Percentiles rank a stretch among this genome's conserved stretches.
Conservation (phyloP, 1,140 invertebrate genomes). For the Bombus superbus region DNA sequence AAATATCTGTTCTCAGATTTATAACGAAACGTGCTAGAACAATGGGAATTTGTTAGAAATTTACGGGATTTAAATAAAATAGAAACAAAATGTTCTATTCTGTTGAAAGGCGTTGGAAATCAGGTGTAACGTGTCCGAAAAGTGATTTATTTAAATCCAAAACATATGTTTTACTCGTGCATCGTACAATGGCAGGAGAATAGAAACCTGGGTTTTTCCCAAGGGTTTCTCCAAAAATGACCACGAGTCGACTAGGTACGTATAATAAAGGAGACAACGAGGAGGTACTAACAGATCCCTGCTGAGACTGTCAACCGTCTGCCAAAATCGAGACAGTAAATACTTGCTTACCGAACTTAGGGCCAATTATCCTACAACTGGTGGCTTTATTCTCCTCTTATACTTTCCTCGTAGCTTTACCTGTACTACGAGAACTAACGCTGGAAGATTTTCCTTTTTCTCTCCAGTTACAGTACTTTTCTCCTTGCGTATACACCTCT, state of each 20-base stretch:
- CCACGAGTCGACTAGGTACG: constrained; percentile 15
- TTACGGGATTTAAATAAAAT: too few relatives aligned
- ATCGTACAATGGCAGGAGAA: not conserved
- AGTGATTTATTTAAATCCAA: constrained; percentile 49
- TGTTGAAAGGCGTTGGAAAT: not conserved
- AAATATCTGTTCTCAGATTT: too few relatives aligned
- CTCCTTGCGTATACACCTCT: rapidly evolving
- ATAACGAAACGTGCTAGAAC: too few relatives aligned
- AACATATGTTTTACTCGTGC: constrained; percentile 48
- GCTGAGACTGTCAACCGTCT: constrained; percentile 37
- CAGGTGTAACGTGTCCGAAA: constrained; percentile 7
- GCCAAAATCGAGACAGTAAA: constrained; percentile 62
- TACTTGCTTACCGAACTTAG: constrained; percentile 51
- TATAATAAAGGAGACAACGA: constrained; percentile 46
- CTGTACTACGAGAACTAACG: not conserved
- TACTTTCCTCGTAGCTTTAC: too few relatives aligned
- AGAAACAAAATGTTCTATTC: too few relatives aligned
- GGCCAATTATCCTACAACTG: constrained; percentile 69
- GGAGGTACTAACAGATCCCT: constrained; percentile 59
- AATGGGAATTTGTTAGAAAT: rapidly evolving
- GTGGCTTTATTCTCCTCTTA: constrained; percentile 66
- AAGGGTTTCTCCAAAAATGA: constrained; percentile 39
- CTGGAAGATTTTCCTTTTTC: not conserved
- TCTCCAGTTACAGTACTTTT: not conserved
- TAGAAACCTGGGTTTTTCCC: constrained; percentile 47